phyloP scores from a whole-genome alignment of 2,888 invertebrate species.

The Pachymerium ferrugineum region DNA sequence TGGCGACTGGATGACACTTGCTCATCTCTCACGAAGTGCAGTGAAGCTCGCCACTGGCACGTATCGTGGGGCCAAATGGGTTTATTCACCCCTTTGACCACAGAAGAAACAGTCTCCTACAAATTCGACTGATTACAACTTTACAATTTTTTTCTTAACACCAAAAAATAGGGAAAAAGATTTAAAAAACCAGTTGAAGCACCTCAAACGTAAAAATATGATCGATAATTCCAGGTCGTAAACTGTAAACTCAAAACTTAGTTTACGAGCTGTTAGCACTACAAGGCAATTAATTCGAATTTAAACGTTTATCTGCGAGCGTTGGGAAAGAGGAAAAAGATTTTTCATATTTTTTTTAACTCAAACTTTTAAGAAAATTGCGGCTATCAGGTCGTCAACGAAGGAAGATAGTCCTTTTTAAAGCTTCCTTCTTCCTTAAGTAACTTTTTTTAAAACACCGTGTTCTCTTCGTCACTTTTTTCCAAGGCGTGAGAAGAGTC shows the following conservation, averaged over 20 bases:
- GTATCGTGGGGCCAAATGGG: neutral
- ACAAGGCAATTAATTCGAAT: conserved; percentile 10
- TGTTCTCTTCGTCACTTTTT: neutral
- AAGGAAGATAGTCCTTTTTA: neutral
- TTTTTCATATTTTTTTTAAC: neutral
- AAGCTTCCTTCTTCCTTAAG: neutral
- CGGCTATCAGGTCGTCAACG: conserved; percentile 8
- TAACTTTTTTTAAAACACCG: neutral
- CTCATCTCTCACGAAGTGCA: conserved; percentile 7
- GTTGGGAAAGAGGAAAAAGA: neutral
- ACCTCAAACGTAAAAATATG: too few species aligned
- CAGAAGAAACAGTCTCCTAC: too few species aligned
- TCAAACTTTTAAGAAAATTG: neutral
- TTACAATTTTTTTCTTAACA: too few species aligned
- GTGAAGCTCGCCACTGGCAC: neutral
- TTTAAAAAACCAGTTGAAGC: too few species aligned
- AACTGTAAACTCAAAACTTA: too few species aligned
- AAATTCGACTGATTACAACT: too few species aligned
- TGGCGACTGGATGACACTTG: neutral
- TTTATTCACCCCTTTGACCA: neutral
- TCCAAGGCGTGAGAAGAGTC: neutral
- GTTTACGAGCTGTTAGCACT: neutral
- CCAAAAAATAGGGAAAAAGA: too few species aligned
- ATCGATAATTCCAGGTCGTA: too few species aligned
- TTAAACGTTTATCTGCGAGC: neutral